Evolutionary conservation across 2,888 invertebrate species (phyloP).

Genomic region (Stenodera caucasica): DNA sequence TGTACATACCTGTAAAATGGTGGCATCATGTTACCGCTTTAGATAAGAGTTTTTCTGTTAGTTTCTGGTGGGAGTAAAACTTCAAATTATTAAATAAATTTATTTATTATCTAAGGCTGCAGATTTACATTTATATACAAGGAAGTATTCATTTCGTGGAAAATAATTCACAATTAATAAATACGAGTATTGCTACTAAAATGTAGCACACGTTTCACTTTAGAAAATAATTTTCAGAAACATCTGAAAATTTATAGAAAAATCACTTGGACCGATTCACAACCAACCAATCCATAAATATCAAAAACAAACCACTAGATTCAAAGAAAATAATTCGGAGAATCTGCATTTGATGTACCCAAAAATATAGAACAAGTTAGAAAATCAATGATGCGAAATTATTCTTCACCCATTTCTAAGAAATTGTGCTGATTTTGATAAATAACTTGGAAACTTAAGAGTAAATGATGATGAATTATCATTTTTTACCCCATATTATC

Average conservation of each 20-base stretch:
- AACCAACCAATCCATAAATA: conserved; percentile 2
- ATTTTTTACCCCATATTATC: conserved; percentile 1
- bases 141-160: neutral
- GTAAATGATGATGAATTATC: conserved; percentile 8
- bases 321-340: neutral
- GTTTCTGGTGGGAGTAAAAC: conserved; percentile 89
- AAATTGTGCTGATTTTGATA: neutral
- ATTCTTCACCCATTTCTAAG: neutral
- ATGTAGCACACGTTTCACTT: neutral
- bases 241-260: neutral
- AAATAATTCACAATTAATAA: neutral
- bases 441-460: neutral
- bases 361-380: neutral
- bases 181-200: conserved; percentile 2
- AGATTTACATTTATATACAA: conserved; percentile 1
- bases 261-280: neutral
- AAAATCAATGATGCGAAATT: neutral
- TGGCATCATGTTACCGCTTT: conserved; percentile 96
- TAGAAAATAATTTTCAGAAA: neutral
- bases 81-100: neutral
- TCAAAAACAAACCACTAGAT: conserved; percentile 1
- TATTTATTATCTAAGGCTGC: neutral
- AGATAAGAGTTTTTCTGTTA: conserved; percentile 90
- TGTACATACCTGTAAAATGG: conserved; percentile 94
- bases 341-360: neutral